Evolutionary conservation across 2,888 invertebrate species (phyloP).

Genomic region (Polyploca ridens): DNA sequence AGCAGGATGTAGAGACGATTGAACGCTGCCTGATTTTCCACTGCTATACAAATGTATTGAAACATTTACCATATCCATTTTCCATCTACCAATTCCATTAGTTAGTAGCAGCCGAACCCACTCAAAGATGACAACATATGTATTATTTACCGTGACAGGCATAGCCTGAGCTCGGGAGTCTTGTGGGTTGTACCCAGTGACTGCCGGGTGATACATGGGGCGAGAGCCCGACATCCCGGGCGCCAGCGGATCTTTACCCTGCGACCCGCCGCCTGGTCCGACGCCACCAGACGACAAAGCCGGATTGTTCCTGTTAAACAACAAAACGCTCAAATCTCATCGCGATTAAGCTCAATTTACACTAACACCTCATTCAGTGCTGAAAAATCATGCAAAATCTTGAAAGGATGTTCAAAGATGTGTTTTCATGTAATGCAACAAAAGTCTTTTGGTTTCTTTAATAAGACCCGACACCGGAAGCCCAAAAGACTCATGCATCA

Average conservation of each 20-base stretch:
- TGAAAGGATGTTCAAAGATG: constrained; percentile 18
- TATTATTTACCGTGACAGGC: constrained; percentile 71
- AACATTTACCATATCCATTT: too few relatives aligned
- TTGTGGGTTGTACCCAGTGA: constrained; percentile 75
- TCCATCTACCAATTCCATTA: too few relatives aligned
- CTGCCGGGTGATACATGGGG: constrained; percentile 73
- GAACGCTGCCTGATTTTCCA: too few relatives aligned
- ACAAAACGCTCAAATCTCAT: constrained; percentile 19
- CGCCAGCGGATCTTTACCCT: constrained; percentile 79
- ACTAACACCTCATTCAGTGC: constrained; percentile 2
- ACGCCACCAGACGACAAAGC: constrained; percentile 64
- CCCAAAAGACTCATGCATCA: constrained; percentile 48
- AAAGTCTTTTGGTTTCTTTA: constrained; percentile 10
- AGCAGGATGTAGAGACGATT: too few relatives aligned
- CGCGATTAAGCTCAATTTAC: not conserved
- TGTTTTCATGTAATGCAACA: constrained; percentile 7
- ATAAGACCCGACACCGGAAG: constrained; percentile 54
- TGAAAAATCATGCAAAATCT: constrained; percentile 31
- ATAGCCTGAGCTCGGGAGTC: constrained; percentile 68
- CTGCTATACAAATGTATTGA: too few relatives aligned
- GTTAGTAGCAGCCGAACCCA: too few relatives aligned
- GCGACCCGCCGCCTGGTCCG: constrained; percentile 65
- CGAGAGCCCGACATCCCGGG: constrained; percentile 69
- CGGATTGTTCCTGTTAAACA: constrained; percentile 73
- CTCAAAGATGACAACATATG: constrained; percentile 12